phyloP scores from a whole-genome alignment of 1,140 invertebrate species.

The Drosophila lini region DNA sequence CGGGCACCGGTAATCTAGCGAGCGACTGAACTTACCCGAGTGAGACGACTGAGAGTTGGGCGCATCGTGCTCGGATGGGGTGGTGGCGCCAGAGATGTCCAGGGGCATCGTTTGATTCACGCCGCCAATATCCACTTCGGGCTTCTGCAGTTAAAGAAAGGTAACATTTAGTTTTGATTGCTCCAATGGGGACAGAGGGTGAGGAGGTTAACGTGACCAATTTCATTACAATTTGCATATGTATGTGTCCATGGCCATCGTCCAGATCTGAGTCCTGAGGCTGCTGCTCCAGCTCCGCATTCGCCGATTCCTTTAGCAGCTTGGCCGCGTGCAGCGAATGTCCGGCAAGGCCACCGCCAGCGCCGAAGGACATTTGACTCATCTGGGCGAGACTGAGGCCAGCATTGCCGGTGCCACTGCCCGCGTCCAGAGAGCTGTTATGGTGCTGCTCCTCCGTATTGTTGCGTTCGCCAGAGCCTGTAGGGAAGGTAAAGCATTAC shows the following conservation, averaged over 20 bases:
- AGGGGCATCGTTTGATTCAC: slow-evolving; percentile 83
- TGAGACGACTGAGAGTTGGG: slow-evolving; percentile 83
- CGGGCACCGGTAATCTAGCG: slow-evolving; percentile 4
- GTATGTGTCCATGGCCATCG: slow-evolving; percentile 76
- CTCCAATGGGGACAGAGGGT: not conserved
- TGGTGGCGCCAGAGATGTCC: slow-evolving; percentile 83
- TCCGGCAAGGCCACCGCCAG: slow-evolving; percentile 53
- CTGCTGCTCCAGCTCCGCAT: slow-evolving; percentile 73
- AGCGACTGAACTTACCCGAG: slow-evolving; percentile 69
- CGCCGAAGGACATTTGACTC: slow-evolving; percentile 81
- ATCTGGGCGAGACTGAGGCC: slow-evolving; percentile 81
- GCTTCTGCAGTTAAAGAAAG: slow-evolving; percentile 68
- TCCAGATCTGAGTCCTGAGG: slow-evolving; percentile 83
- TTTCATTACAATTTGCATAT: slow-evolving; percentile 85
- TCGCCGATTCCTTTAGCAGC: slow-evolving; percentile 76
- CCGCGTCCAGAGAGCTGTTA: slow-evolving; percentile 73
- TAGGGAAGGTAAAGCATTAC: not conserved
- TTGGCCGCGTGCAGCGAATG: slow-evolving; percentile 79
- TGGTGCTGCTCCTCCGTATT: slow-evolving; percentile 85
- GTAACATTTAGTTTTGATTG: slow-evolving; percentile 43
- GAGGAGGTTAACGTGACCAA: slow-evolving; percentile 70
- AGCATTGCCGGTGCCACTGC: slow-evolving; percentile 58
- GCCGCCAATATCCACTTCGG: slow-evolving; percentile 80
- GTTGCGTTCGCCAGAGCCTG: slow-evolving; percentile 86
- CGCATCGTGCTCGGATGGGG: slow-evolving; percentile 83